These are phyloP conservation scores for Poicephalus meyeri DNA, from an alignment of 2,113 vertebrate species.

Conservation along the genomic window DNA sequence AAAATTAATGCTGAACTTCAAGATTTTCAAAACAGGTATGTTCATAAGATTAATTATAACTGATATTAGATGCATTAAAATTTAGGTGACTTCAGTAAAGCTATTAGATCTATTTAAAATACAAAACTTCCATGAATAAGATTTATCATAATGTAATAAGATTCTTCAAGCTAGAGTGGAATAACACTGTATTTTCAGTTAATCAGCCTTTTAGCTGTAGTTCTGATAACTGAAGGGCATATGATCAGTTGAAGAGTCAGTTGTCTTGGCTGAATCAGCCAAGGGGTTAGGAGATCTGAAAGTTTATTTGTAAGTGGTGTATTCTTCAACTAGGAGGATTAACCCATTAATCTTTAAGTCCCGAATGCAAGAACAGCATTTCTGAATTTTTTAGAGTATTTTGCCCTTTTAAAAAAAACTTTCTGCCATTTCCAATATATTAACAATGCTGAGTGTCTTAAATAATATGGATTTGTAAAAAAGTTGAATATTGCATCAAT, in stretches of 20 bases:
- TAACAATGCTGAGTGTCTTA: background rate
- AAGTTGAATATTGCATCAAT: background rate
- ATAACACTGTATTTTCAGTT: background rate
- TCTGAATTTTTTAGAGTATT: background rate
- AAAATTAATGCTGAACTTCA: constrained; percentile 78
- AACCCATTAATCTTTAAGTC: background rate
- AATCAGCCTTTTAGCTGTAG: background rate
- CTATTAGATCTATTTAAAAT: background rate
- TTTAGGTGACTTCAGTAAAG: background rate
- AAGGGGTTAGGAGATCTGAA: background rate
- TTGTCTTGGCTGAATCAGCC: background rate
- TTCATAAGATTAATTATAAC: background rate
- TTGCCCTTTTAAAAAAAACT: background rate
- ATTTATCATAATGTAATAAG: background rate
- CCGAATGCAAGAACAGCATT: background rate
- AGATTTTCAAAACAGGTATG: constrained; percentile 78
- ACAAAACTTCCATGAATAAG: background rate
- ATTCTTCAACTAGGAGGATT: background rate
- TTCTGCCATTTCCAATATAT: background rate
- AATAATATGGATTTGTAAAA: background rate
- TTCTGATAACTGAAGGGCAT: background rate
- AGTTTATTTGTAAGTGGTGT: background rate
- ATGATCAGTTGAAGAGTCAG: accelerated
- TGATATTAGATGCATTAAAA: background rate
- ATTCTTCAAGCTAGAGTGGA: background rate